Percentiles rank a stretch among this genome's conserved stretches.
Conservation (phyloP, 1,140 invertebrate genomes). For the Zophobas morio region DNA sequence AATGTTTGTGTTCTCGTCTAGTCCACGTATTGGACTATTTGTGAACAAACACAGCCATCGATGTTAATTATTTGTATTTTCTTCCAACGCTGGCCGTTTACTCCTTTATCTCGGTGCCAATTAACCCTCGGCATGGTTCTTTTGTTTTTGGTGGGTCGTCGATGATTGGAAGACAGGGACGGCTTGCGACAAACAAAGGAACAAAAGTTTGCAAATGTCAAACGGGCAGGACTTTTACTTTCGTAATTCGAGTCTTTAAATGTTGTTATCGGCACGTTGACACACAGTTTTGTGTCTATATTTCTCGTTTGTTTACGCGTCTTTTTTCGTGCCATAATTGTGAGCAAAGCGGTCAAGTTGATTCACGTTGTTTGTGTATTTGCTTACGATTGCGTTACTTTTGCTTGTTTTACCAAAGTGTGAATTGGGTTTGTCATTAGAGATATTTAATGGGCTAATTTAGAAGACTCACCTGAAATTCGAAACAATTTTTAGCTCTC, state of each 20-base stretch:
- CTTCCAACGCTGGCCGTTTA: conserved; percentile 23
- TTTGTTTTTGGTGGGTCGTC: conserved; percentile 26
- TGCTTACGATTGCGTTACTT: no score
- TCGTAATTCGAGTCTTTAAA: no score
- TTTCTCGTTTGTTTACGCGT: no score
- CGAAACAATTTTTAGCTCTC: neutral
- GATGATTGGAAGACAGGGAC: neutral
- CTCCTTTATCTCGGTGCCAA: conserved; percentile 34
- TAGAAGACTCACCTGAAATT: neutral
- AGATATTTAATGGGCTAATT: conserved; percentile 4
- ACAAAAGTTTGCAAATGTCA: no score
- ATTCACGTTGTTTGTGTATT: no score
- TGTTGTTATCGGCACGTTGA: no score
- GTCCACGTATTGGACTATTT: conserved; percentile 49
- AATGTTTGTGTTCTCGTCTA: conserved; percentile 52
- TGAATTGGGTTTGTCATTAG: conserved; percentile 8
- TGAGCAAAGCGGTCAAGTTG: no score
- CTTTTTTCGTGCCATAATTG: no score
- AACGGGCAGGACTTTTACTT: no score
- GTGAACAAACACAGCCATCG: conserved; percentile 51
- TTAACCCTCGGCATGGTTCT: conserved; percentile 25
- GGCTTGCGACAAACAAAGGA: no score
- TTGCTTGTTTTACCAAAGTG: conserved; percentile 6
- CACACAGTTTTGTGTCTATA: no score
- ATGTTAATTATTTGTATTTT: conserved; percentile 52